Conservation (phyloP, 2,888 invertebrate species). For the Eupeodes luniger region DNA sequence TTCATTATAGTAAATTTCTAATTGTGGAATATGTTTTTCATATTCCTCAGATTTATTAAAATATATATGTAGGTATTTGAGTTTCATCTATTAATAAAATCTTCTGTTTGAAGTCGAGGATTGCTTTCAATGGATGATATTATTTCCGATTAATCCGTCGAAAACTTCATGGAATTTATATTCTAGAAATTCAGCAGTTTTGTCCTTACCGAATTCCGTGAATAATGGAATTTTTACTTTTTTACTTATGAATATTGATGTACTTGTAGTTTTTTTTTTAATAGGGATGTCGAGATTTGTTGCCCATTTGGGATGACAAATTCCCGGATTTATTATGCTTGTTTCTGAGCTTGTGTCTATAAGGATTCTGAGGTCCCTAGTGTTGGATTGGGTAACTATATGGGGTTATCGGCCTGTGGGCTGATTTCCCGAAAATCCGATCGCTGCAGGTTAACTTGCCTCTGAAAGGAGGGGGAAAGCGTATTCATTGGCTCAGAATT, state of each 20-base stretch:
- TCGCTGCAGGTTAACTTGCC: not conserved
- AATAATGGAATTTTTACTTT: conserved; percentile 41
- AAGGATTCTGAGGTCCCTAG: not conserved
- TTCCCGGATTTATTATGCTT: not conserved
- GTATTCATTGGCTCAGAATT: conserved; percentile 16
- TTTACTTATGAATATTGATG: not conserved
- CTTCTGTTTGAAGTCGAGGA: conserved; percentile 13
- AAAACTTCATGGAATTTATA: conserved; percentile 16
- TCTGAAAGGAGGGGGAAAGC: not conserved
- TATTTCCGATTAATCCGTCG: conserved; percentile 30
- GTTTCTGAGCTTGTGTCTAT: not conserved
- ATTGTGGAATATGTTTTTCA: not conserved
- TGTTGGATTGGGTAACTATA: not conserved
- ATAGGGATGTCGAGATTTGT: not conserved
- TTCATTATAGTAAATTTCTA: conserved; percentile 13
- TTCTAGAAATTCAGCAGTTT: conserved; percentile 42
- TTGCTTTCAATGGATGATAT: conserved; percentile 26
- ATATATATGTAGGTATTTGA: not conserved
- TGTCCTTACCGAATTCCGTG: conserved; percentile 21
- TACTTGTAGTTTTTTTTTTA: not conserved
- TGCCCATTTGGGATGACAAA: conserved; percentile 19
- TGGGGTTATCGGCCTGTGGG: not conserved
- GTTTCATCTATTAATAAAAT: not conserved
- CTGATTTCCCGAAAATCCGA: not conserved
- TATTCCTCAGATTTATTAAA: not conserved